phyloP scores from a whole-genome alignment of 1,140 invertebrate species.

The Drosophila pseudoananassae region DNA sequence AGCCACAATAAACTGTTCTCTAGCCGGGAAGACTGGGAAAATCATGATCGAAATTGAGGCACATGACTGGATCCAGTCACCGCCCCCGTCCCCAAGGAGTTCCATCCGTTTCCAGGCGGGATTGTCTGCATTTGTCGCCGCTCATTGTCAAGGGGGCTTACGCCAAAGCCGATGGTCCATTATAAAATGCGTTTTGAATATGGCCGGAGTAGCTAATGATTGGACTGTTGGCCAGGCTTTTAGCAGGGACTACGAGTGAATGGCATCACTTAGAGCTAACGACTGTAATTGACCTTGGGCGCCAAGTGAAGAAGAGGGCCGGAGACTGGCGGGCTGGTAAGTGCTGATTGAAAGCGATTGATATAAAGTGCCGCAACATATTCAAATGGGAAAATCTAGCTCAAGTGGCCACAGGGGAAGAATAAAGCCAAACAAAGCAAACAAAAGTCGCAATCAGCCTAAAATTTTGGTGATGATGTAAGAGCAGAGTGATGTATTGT shows the following conservation, averaged over 20 bases:
- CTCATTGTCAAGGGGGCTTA: constrained; percentile 45
- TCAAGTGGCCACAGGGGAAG: constrained; percentile 4
- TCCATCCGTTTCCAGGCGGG: neutral
- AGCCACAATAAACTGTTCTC: constrained; percentile 64
- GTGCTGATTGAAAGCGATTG: constrained; percentile 50
- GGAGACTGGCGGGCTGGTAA: constrained; percentile 8
- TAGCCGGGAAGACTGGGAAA: constrained; percentile 50
- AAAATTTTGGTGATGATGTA: constrained; percentile 1
- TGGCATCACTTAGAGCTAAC: constrained; percentile 41
- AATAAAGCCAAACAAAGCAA: constrained; percentile 4
- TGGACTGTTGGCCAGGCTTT: constrained; percentile 31
- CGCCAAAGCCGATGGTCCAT: constrained; percentile 29
- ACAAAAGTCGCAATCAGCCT: neutral
- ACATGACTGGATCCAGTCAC: constrained; percentile 10
- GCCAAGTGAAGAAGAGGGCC: neutral
- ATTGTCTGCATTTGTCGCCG: constrained; percentile 17
- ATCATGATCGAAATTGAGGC: constrained; percentile 36
- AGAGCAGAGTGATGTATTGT: neutral
- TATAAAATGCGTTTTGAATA: constrained; percentile 55
- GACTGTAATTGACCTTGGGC: constrained; percentile 50
- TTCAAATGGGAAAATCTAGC: constrained; percentile 21
- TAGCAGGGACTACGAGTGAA: constrained; percentile 23
- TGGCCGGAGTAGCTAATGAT: constrained; percentile 48
- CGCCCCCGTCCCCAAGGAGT: neutral
- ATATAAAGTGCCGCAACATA: constrained; percentile 27